Base-by-base conservation (phyloP, 2,888 invertebrate genomes). In the Mesorhabditis belari region DNA sequence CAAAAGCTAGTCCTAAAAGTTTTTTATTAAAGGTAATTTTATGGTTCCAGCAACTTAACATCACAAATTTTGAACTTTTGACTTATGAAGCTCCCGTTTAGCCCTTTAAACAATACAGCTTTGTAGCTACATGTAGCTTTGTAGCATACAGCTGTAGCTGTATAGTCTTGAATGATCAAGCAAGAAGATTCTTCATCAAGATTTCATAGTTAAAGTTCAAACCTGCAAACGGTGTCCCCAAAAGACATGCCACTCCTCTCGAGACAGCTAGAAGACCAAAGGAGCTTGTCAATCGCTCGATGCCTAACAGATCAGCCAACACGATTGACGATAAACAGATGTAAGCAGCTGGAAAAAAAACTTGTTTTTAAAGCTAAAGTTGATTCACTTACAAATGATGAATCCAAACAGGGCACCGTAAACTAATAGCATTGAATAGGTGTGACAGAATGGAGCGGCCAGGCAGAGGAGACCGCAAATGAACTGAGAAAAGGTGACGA, bases 321-420 rank as follows among this genome's bases (percentile, higher is more conserved):
- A 96, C 93, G 81, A 96, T 95, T 55, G 96, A 96, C 50, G 96
- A 96, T 63, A 98, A 85, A 9, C 95, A 94, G 80, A 98, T 94
- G 85, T 92, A 96, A 65, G 94, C 94, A 67, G 95, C 79, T 79
- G 64, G 58, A 77, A 71, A 23, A 12, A 29, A 5, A 5, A 24
- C 9, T 17, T 56, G 19, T 1, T 12, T 5, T n/a, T 9, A 6
- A 49, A 49, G 17, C 27, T 26, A 6, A 3, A 3, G 19, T 59
- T 12, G 12, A 58, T 12, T 3, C 5, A 60, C 75, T 71, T 71
- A 82, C 82, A 92, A 77, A 91, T 90, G 21, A 91, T 90, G 79
- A 91, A 90, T 58, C 94, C 94, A 81, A 90, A 94, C 9, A 88
- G 85, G 29, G 86, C 85, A n/a, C 90, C 87, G 82, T 91, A 95